Percentiles rank a stretch among this genome's conserved stretches.
These are phyloP conservation scores for Musca vetustissima DNA, from an alignment of 1,140 invertebrate species.

Conservation along the genomic window DNA sequence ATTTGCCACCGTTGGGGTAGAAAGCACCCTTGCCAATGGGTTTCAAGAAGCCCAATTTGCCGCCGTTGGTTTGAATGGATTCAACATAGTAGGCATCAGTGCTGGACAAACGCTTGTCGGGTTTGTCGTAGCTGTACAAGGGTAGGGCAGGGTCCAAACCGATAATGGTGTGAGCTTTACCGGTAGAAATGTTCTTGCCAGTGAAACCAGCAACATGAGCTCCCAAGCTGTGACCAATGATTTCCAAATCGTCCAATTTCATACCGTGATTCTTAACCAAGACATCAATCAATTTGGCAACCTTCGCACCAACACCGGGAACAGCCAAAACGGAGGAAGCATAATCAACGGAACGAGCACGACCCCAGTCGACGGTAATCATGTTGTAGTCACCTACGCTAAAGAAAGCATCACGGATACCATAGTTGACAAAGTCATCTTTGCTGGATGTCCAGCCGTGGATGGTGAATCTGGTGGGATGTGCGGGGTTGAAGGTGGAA, in stretches of 20 bases:
- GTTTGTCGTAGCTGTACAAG: slow-evolving; percentile 43
- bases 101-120: slow-evolving; percentile 51
- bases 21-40: slow-evolving; percentile 59
- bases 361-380: slow-evolving; percentile 62
- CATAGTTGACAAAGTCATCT: slow-evolving; percentile 42
- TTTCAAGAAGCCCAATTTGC: slow-evolving; percentile 58
- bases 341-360: slow-evolving; percentile 56
- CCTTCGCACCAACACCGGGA: slow-evolving; percentile 56
- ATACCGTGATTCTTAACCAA: slow-evolving; percentile 46
- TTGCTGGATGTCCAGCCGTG: slow-evolving; percentile 49
- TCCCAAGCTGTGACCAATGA: slow-evolving; percentile 55
- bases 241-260: slow-evolving; percentile 36
- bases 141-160: slow-evolving; percentile 59
- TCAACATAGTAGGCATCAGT: slow-evolving; percentile 50
- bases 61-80: slow-evolving; percentile 63
- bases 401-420: slow-evolving; percentile 56
- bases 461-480: slow-evolving; percentile 50
- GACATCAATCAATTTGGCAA: slow-evolving; percentile 46
- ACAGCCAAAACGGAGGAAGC: slow-evolving; percentile 57
- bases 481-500: slow-evolving; percentile 38
- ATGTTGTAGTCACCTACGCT: slow-evolving; percentile 59
- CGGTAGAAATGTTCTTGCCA: slow-evolving; percentile 53
- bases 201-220: slow-evolving; percentile 60
- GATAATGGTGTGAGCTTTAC: slow-evolving; percentile 47
- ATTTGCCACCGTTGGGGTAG: slow-evolving; percentile 58